Conservation (phyloP, 2,888 invertebrate genomes). For the Steinernema scapterisci region DNA sequence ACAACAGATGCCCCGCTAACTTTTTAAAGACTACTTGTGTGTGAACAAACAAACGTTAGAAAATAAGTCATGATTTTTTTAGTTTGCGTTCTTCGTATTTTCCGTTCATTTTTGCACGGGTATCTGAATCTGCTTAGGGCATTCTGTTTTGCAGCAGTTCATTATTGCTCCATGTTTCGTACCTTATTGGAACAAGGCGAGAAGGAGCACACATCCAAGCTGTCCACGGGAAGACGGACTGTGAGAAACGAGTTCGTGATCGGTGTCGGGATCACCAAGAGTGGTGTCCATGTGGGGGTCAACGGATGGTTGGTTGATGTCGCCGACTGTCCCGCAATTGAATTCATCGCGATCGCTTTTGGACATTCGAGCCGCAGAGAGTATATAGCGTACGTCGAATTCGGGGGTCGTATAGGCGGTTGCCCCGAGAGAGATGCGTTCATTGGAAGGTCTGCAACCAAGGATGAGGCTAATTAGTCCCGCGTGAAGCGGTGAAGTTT, state of each 20-base stretch:
- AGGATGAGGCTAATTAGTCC: conserved; percentile 9
- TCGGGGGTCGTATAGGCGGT: conserved; percentile 25
- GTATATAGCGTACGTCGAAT: conserved; percentile 24
- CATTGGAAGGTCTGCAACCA: conserved; percentile 39
- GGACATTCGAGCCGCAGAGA: conserved; percentile 33
- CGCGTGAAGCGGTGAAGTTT: neutral
- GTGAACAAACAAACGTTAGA: no score
- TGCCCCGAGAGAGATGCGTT: conserved; percentile 38
- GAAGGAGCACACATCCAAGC: conserved; percentile 43
- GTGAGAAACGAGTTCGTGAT: conserved; percentile 43
- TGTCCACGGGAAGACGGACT: conserved; percentile 41
- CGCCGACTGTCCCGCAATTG: neutral
- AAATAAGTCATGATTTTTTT: no score
- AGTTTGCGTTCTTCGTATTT: no score
- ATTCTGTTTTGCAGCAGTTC: no score
- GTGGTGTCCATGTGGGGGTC: conserved; percentile 43
- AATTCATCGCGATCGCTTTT: neutral
- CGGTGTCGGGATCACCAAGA: conserved; percentile 45
- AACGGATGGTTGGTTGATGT: conserved; percentile 12
- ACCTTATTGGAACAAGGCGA: conserved; percentile 11
- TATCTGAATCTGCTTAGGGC: no score
- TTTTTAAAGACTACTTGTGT: no score
- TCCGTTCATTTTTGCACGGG: no score
- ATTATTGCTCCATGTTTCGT: neutral
- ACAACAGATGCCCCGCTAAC: no score